Percentiles rank a stretch among this genome's conserved stretches.
phyloP scores from a whole-genome alignment of 1,140 invertebrate species.

The Bombus breviceps region DNA sequence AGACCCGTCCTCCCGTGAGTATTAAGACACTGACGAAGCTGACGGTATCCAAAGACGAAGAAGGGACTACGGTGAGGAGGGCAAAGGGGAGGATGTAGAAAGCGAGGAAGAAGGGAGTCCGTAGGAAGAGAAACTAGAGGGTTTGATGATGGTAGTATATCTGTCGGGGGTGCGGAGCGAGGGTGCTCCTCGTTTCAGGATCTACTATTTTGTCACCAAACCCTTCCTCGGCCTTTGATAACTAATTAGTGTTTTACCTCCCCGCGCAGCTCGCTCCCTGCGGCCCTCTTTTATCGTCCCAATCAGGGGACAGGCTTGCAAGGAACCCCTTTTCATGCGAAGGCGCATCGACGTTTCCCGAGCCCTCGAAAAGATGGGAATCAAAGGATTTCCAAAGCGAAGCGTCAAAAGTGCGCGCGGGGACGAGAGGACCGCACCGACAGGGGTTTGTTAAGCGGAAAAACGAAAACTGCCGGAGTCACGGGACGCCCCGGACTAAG shows the following conservation, averaged over 20 bases:
- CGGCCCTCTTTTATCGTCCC: constrained; percentile 80
- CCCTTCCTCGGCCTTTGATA: constrained; percentile 81
- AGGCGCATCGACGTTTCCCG: constrained; percentile 70
- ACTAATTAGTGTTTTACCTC: constrained; percentile 83
- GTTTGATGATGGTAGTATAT: constrained; percentile 58
- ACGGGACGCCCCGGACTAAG: constrained; percentile 19
- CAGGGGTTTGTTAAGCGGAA: constrained; percentile 56
- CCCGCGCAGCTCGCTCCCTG: constrained; percentile 56
- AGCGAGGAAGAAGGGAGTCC: constrained; percentile 50
- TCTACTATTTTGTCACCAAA: constrained; percentile 81
- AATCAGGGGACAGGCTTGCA: constrained; percentile 75
- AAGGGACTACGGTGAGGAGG: constrained; percentile 15
- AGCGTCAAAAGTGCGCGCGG: constrained; percentile 63
- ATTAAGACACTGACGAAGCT: constrained; percentile 65
- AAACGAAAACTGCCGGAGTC: constrained; percentile 28
- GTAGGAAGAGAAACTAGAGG: constrained; percentile 42
- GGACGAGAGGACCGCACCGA: constrained; percentile 14
- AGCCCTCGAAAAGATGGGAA: constrained; percentile 70
- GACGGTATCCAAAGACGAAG: constrained; percentile 61
- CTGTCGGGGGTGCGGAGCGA: constrained; percentile 18
- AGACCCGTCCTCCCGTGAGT: constrained; percentile 68
- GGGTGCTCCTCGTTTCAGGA: constrained; percentile 66
- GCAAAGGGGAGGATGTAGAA: neutral
- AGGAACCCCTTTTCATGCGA: constrained; percentile 70
- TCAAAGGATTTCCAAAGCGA: constrained; percentile 71